Evolutionary conservation across 2,113 vertebrate genomes (phyloP), one percentile per base, ranked within the genome.

Genomic region (Serinus canaria): DNA sequence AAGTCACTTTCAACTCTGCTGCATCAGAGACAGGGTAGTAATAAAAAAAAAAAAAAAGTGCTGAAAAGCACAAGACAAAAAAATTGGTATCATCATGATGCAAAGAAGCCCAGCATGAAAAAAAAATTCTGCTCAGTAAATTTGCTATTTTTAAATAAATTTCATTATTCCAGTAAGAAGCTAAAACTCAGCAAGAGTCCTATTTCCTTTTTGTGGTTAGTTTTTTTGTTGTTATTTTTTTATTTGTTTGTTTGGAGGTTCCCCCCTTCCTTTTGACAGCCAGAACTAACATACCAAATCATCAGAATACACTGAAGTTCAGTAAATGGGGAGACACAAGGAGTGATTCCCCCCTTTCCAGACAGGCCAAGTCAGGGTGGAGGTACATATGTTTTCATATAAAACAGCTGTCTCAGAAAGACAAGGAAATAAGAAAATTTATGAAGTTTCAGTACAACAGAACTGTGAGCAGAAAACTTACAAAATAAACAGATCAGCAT

Each of bases 401-500:
- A 78, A 90, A 94, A 96, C 47, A 94, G 82, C 24, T 64, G 44
- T 89, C 89, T 94, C 83, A 58, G 58, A 86, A 93, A 82, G n/a
- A 80, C 49, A 93, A 90, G 16, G 55, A 89, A 95, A 59, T 89
- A 86, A 63, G 76, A 96, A 84, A 95, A 89, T 82, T 37, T 94
- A 89, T 74, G 68, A 77, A 68, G 49, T 75, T 66, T 90, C 83
- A 28, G 46, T 89, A 88, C 23, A 95, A 96, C 44, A 92, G 80
- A 92, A 84, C 44, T 33, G 90, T 74, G 86, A 96, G 96, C 93
- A 95, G 60, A 83, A 74, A 95, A 95, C 73, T 95, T 78, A 85
- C 94, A 96, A 94, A 96, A 72, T 94, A 94, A 97, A 62, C 93
- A 92, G 85, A 97, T 97, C 87, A 78, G 94, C 93, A 97, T 97